Evolutionary conservation across 2,888 invertebrate genomes (phyloP), one percentile per base, ranked within the genome.

Genomic region (Ceratothoa steindachneri): DNA sequence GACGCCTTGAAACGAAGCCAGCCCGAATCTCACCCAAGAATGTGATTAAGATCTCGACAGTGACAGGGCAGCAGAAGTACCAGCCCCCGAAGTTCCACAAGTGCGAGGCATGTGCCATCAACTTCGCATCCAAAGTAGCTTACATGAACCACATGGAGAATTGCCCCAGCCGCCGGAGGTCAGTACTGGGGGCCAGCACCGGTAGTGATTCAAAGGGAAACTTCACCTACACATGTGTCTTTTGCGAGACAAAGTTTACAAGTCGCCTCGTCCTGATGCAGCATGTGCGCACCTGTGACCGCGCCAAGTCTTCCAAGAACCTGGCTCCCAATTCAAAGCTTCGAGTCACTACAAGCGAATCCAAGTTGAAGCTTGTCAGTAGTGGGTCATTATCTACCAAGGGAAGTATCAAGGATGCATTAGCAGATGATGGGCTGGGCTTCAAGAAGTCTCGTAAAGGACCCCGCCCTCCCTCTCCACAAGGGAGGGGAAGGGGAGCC

Each of bases 111-210:
- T 71, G 71, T 28, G 65, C 64, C 19, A 71, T 71, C 29, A 64
- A 71, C n/a, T 60, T 71, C n/a, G 60, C 31, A 1, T 66, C 71
- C 28, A 66, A 71, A 29, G 22, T 51, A 9, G 65, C 71, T 15
- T 51, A 65, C 22, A 64, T 71, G 29, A 64, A 71, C 12, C 71
- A 71, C 29, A 65, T 71, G 66, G 51, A 64, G 9, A 64, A 71
- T 71, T 65, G 71, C 0, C 66, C 65, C 29, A 31, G 28, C 9
- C 41, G 30, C 1, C 19, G 51, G n/a, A 65, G 31, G 22, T 52
- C 65, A n/a, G 31, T 41, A 22, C 30, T 55, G 55, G 30, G 55
- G 19, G 55, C 53, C 29, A 55, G 55, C 29, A 41, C 5, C 41
- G 15, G 15, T 15, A 41, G 15, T 15, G 24, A 60, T 24, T 22